phyloP scores from a whole-genome alignment of 2,888 invertebrate genomes.

The Drosophila aldrichi region DNA sequence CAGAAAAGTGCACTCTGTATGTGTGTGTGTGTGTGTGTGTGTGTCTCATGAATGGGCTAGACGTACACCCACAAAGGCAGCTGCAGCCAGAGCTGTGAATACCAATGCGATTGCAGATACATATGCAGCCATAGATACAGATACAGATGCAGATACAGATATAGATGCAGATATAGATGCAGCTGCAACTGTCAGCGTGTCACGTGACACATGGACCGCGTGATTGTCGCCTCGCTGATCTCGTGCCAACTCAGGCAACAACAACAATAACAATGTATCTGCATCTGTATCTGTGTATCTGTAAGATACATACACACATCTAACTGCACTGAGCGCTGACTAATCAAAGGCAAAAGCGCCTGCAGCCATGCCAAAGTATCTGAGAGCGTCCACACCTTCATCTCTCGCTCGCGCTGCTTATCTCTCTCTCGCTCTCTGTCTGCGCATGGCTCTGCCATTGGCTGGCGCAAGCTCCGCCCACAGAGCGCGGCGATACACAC shows the following conservation, averaged over 20 bases:
- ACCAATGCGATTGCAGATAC: constrained; percentile 16
- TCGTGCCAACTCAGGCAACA: constrained; percentile 57
- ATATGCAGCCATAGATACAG: constrained; percentile 1
- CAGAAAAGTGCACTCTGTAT: background rate
- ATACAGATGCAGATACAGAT: constrained; percentile 13
- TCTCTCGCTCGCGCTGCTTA: background rate
- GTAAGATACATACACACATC: constrained; percentile 15
- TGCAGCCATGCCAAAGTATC: constrained; percentile 29
- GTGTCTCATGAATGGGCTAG: constrained; percentile 43
- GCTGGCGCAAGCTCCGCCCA: constrained; percentile 59
- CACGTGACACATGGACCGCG: constrained; percentile 61
- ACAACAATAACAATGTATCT: background rate
- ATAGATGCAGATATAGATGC: background rate
- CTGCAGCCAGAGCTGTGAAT: constrained; percentile 20
- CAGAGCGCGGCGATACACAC: constrained; percentile 7
- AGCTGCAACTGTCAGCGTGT: constrained; percentile 61
- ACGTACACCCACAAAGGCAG: constrained; percentile 50
- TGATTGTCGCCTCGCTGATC: constrained; percentile 47
- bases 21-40: constrained; percentile 11
- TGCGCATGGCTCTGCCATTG: constrained; percentile 50
- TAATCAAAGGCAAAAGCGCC: constrained; percentile 38
- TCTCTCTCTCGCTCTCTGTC: constrained; percentile 27
- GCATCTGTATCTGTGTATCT: constrained; percentile 21
- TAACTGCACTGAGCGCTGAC: constrained; percentile 33
- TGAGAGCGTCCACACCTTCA: background rate